Conservation (phyloP, 2,888 invertebrate genomes). For the Ommatoiulus sabulosus region DNA sequence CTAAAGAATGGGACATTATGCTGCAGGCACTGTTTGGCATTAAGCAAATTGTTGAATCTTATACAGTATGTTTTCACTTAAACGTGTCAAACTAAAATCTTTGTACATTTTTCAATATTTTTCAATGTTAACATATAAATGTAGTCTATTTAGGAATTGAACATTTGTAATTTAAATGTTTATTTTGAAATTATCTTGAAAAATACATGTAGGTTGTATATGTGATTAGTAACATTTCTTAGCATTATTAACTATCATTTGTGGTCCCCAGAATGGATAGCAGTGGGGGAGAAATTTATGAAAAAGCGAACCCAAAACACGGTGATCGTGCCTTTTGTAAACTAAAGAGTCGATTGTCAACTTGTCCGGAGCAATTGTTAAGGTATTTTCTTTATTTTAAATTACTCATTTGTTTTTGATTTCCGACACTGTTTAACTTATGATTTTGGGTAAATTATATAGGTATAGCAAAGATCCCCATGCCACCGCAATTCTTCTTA, state of each 20-base stretch:
- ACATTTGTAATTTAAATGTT: too few species aligned
- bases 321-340: slow-evolving; percentile 86
- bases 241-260: slow-evolving; percentile 14
- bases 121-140: too few species aligned
- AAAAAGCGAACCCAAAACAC: slow-evolving; percentile 81
- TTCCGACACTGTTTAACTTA: neutral
- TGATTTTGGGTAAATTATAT: slow-evolving; percentile 53
- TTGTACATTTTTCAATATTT: too few species aligned
- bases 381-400: slow-evolving; percentile 72
- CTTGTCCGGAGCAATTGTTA: slow-evolving; percentile 84
- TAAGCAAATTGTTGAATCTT: too few species aligned
- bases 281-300: slow-evolving; percentile 77
- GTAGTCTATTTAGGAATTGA: too few species aligned
- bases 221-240: too few species aligned
- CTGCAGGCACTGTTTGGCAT: too few species aligned
- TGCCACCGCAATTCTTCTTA: slow-evolving; percentile 70
- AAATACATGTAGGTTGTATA: too few species aligned
- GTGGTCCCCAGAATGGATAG: slow-evolving; percentile 55
- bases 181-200: too few species aligned
- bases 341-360: slow-evolving; percentile 78
- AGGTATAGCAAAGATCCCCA: slow-evolving; percentile 79
- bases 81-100: too few species aligned
- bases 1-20: too few species aligned
- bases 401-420: neutral
- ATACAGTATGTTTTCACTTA: too few species aligned